A percentile compares a stretch with the other conserved stretches of the same genome.
These are phyloP conservation scores for Drosophila mettleri DNA, from an alignment of 2,888 invertebrate genomes.

Conservation along the genomic window DNA sequence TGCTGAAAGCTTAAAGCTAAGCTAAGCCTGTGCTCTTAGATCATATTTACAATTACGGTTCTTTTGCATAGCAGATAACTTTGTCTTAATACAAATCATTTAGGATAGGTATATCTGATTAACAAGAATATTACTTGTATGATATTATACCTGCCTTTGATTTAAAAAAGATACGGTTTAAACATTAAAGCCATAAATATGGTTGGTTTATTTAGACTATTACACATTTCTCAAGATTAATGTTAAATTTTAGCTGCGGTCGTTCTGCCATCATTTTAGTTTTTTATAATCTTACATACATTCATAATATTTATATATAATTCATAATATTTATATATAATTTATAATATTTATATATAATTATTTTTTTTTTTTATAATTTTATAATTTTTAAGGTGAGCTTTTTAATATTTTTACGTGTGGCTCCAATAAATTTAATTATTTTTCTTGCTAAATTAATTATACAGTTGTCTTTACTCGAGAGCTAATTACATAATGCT, in stretches of 20 bases:
- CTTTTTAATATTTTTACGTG: slow-evolving; percentile 15
- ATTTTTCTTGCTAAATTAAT: slow-evolving; percentile 68
- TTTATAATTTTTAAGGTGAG: slow-evolving; percentile 36
- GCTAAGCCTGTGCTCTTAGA: neutral
- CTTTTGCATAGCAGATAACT: neutral
- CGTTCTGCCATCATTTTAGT: slow-evolving; percentile 39
- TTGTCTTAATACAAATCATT: neutral
- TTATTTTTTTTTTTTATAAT: slow-evolving; percentile 34
- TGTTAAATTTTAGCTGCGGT: slow-evolving; percentile 42
- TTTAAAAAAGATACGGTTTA: slow-evolving; percentile 19
- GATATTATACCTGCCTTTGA: slow-evolving; percentile 5
- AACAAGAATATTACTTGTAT: neutral
- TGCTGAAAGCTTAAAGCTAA: neutral
- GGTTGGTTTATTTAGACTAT: slow-evolving; percentile 74
- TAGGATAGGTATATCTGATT: neutral
- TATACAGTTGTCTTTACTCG: slow-evolving; percentile 62
- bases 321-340: too few species aligned
- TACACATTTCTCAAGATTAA: slow-evolving; percentile 69
- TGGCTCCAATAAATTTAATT: slow-evolving; percentile 57
- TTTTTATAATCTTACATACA: slow-evolving; percentile 19
- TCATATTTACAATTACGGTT: neutral
- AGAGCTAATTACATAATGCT: slow-evolving; percentile 74
- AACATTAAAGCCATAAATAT: slow-evolving; percentile 79
- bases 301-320: slow-evolving; percentile 39
- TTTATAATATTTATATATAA: too few species aligned